Conservation (phyloP, 1,140 invertebrate genomes). For the Sipha flava region DNA sequence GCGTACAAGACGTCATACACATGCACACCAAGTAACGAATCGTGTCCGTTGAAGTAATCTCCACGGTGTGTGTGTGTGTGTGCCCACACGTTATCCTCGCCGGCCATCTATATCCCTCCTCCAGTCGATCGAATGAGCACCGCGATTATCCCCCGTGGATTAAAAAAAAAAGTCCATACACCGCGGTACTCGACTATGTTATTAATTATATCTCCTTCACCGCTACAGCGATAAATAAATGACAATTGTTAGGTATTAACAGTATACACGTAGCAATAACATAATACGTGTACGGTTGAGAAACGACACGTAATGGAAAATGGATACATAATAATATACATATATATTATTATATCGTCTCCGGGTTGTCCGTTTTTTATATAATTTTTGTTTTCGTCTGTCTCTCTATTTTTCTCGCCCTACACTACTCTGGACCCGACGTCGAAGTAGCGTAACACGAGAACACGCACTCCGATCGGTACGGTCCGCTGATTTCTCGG, state of each 20-base stretch:
- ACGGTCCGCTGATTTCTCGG: constrained; percentile 18
- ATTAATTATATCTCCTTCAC: not conserved
- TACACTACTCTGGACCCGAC: not conserved
- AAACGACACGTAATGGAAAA: not conserved
- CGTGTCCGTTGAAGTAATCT: not conserved
- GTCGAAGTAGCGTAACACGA: constrained; percentile 7
- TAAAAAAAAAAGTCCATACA: not conserved
- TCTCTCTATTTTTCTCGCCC: not conserved
- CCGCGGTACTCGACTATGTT: not conserved
- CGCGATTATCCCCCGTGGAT: not conserved
- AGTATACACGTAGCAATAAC: no score
- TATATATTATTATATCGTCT: not conserved
- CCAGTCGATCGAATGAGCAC: no score
- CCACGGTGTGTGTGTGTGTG: not conserved
- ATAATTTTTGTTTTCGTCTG: not conserved
- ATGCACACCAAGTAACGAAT: not conserved
- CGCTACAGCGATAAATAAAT: not conserved
- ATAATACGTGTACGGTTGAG: not conserved
- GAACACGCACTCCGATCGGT: not conserved
- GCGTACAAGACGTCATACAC: not conserved
- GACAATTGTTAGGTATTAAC: constrained; percentile 2
- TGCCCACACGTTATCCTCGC: constrained; percentile 1
- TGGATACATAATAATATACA: not conserved
- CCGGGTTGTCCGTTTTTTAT: not conserved
- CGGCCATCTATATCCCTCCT: not conserved